Percentiles rank a stretch among this genome's conserved stretches.
phyloP scores from a whole-genome alignment of 37 sponge, comb jelly and placozoan species.

The Oopsacas minuta region DNA sequence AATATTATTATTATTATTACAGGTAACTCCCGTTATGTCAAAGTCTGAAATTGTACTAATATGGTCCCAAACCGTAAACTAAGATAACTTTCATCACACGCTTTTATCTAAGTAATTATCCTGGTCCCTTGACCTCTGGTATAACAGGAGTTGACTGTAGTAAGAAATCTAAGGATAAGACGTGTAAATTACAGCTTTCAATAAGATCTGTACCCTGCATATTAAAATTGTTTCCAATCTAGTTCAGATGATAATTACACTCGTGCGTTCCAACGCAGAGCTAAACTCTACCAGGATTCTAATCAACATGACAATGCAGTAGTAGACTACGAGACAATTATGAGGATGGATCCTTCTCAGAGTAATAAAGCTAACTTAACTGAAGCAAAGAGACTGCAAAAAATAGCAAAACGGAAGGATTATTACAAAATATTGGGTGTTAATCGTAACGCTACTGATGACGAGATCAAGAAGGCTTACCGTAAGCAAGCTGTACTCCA shows the following conservation, averaged over 20 bases:
- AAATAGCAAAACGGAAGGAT: conserved; percentile 87
- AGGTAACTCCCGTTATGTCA: too few relatives aligned
- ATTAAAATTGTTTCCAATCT: too few relatives aligned
- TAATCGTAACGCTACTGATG: conserved; percentile 37
- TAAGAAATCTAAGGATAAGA: too few relatives aligned
- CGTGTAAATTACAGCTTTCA: too few relatives aligned
- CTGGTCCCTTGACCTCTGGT: too few relatives aligned
- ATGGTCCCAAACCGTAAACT: too few relatives aligned
- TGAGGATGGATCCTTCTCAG: conserved; percentile 43
- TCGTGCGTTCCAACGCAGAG: conserved; percentile 75
- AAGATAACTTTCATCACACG: too few relatives aligned
- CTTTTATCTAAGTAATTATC: too few relatives aligned
- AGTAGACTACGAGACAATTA: conserved; percentile 70
- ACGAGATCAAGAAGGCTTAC: conserved; percentile 92
- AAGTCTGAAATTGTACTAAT: too few relatives aligned
- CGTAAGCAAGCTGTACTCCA: conserved; percentile 65
- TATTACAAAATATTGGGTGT: conserved; percentile 90
- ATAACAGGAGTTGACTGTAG: too few relatives aligned
- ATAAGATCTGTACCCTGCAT: too few relatives aligned
- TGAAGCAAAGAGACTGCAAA: conserved; percentile 59
- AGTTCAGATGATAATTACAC: conserved; percentile 59
- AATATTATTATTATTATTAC: too few relatives aligned
- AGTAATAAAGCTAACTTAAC: conserved; percentile 39
- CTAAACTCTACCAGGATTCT: conserved; percentile 70
- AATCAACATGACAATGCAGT: conserved; percentile 88